A percentile compares a stretch with the other conserved stretches of the same genome.
Conservation (phyloP, 2,888 invertebrate genomes). For the Lochmaea capreae region DNA sequence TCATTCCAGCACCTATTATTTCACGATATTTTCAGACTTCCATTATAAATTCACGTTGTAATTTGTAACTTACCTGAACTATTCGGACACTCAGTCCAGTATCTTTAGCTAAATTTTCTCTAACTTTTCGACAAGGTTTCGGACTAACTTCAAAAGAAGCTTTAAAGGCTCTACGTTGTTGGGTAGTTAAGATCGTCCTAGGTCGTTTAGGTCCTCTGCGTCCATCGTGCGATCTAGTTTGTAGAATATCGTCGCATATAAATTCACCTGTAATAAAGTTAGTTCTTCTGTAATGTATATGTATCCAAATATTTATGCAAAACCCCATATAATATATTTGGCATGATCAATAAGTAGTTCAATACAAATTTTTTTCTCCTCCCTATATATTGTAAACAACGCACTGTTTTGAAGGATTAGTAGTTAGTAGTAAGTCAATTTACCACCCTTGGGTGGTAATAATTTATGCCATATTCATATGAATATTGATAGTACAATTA, state of each 20-base stretch:
- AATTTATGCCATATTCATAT: too few relatives aligned
- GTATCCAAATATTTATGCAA: background rate
- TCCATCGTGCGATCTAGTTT: conserved; percentile 72
- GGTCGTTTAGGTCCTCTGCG: conserved; percentile 84
- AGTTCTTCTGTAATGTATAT: background rate
- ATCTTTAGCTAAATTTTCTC: conserved; percentile 85
- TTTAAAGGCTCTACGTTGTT: conserved; percentile 85
- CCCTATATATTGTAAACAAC: too few relatives aligned
- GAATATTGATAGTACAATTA: too few relatives aligned
- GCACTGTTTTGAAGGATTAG: too few relatives aligned
- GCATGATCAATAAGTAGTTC: too few relatives aligned
- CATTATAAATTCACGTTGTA: too few relatives aligned
- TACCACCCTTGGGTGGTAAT: too few relatives aligned
- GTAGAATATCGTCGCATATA: conserved; percentile 72
- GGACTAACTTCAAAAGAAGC: conserved; percentile 88
- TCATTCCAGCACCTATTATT: too few relatives aligned
- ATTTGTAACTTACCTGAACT: conserved; percentile 75
- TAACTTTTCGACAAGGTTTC: conserved; percentile 84
- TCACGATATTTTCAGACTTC: too few relatives aligned
- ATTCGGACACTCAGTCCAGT: conserved; percentile 86
- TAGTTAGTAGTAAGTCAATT: too few relatives aligned
- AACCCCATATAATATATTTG: too few relatives aligned
- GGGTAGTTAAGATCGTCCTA: conserved; percentile 84
- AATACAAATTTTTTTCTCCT: too few relatives aligned
- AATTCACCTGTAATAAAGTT: conserved; percentile 65